These are phyloP conservation scores for Hippocampus comes DNA, from an alignment of 2,113 vertebrate genomes.

Conservation along the genomic window DNA sequence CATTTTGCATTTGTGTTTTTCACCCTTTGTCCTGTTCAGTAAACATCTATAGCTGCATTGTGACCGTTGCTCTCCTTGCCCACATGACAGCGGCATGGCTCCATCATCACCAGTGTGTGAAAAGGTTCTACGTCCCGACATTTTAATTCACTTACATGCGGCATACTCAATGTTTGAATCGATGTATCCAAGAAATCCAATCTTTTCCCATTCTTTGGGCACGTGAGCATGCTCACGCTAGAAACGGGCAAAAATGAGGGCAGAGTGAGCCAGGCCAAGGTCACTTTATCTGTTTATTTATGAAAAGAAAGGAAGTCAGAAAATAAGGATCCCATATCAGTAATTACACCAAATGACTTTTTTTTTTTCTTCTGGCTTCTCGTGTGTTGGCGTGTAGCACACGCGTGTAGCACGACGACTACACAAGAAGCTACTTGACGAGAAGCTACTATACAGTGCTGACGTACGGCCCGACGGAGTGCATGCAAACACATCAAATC, in stretches of 20 bases:
- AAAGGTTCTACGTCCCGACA: too few species aligned
- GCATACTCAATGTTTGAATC: not conserved
- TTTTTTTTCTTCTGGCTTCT: conserved; percentile 54
- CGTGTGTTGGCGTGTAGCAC: conserved; percentile 27
- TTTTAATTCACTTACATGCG: too few species aligned
- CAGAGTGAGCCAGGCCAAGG: not conserved
- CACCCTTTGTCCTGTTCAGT: too few species aligned
- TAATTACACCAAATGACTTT: conserved; percentile 83
- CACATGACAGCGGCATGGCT: too few species aligned
- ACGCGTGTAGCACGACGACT: not conserved
- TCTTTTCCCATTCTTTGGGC: not conserved
- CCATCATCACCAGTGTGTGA: too few species aligned
- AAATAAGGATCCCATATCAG: conserved; percentile 83
- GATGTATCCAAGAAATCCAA: not conserved
- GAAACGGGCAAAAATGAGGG: conserved; percentile 6
- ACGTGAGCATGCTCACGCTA: not conserved
- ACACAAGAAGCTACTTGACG: conserved; percentile 10
- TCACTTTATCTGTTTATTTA: conserved; percentile 85
- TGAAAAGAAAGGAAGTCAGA: conserved; percentile 87
- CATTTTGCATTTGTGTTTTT: too few species aligned
- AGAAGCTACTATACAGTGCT: conserved; percentile 82
- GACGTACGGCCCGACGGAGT: conserved; percentile 79
- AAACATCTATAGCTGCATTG: too few species aligned
- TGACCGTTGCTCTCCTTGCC: too few species aligned
- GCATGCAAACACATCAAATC: conserved; percentile 96